phyloP scores from a whole-genome alignment of 2,113 vertebrate genomes.

The Leptobrachium ailaonicum region DNA sequence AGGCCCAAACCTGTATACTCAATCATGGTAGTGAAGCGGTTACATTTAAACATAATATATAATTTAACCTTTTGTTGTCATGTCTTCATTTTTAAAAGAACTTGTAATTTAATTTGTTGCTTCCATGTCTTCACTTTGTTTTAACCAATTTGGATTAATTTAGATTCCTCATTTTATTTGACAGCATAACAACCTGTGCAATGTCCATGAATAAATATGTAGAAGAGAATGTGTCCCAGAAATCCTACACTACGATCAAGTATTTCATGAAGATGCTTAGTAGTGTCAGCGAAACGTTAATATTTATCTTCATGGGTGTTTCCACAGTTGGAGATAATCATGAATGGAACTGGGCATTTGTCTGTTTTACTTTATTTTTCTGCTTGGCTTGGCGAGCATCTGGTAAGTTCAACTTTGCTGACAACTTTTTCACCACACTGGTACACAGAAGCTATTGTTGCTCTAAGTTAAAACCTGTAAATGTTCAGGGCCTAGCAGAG shows the following conservation, averaged over 20 bases:
- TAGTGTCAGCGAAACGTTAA: conserved; percentile 92
- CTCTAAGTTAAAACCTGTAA: too few species aligned
- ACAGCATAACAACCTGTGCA: conserved; percentile 89
- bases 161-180: conserved; percentile 35
- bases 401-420: conserved; percentile 67
- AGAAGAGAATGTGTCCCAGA: conserved; percentile 94
- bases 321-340: conserved; percentile 92
- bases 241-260: conserved; percentile 92
- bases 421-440: neutral
- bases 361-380: conserved; percentile 89
- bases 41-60: too few species aligned
- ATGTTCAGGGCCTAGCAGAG: too few species aligned
- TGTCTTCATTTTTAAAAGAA: too few species aligned
- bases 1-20: too few species aligned
- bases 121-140: too few species aligned
- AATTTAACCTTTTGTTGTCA: too few species aligned
- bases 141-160: too few species aligned
- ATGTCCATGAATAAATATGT: conserved; percentile 98
- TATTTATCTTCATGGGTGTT: conserved; percentile 97
- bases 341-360: conserved; percentile 96
- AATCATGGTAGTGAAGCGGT: too few species aligned
- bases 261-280: conserved; percentile 96
- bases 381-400: conserved; percentile 88
- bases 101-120: too few species aligned
- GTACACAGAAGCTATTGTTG: too few species aligned